Evolutionary conservation across 2,797 vertebrate genomes (phyloP).

Genomic region (Glossophaga mutica): DNA sequence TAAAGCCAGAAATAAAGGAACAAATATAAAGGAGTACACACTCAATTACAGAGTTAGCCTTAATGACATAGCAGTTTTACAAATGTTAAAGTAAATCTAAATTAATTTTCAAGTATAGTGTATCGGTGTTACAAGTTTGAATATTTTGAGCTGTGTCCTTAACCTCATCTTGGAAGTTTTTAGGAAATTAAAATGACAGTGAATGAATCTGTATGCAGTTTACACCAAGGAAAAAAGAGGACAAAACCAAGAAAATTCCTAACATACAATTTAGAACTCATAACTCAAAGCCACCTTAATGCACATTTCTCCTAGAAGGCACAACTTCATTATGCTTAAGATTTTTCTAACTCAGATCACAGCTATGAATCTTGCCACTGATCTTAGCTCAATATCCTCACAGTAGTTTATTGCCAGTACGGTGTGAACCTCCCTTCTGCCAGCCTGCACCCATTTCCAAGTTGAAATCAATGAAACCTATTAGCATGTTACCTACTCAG

Average conservation of each 20-base stretch:
- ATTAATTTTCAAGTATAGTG: slow-evolving; percentile 23
- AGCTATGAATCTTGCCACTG: slow-evolving; percentile 61
- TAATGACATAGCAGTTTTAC: background rate
- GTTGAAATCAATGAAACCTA: slow-evolving; percentile 80
- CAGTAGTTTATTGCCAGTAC: slow-evolving; percentile 71
- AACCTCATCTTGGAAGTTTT: slow-evolving; percentile 8
- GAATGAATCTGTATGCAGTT: background rate
- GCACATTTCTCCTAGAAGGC: slow-evolving; percentile 37
- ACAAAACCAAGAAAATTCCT: background rate
- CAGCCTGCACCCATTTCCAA: slow-evolving; percentile 77
- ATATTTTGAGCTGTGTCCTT: slow-evolving; percentile 9
- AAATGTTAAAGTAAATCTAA: slow-evolving; percentile 17
- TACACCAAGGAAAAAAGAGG: background rate
- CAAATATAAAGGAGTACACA: background rate
- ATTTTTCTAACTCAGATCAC: slow-evolving; percentile 43
- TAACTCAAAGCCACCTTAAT: slow-evolving; percentile 12
- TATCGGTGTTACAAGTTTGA: background rate
- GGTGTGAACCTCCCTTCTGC: slow-evolving; percentile 77
- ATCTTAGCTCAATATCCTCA: slow-evolving; percentile 54
- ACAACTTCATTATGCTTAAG: slow-evolving; percentile 44
- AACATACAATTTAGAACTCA: slow-evolving; percentile 25
- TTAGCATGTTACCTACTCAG: slow-evolving; percentile 74
- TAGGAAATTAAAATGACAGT: slow-evolving; percentile 29
- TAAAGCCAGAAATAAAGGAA: background rate
- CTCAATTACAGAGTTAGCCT: background rate